Base-by-base conservation (phyloP, 2,797 vertebrate species). In the Pseudomugil gertrudae region DNA sequence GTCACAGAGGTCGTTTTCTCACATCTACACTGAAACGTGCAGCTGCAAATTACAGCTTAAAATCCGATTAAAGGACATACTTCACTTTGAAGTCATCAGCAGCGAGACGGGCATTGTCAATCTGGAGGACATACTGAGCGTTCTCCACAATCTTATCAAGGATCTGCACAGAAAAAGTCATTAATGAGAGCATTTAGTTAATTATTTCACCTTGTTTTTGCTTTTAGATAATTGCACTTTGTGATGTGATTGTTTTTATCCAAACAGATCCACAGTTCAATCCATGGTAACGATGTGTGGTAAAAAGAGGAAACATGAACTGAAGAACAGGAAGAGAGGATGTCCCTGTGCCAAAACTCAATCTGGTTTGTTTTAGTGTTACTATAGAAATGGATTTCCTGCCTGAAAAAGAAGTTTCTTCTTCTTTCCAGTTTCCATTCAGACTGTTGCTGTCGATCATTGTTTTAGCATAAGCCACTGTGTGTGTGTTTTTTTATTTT, bases 81-180 rank as follows among this genome's bases (percentile, higher is more conserved):
- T 98, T 98, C 33, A 98, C 94, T 90, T 94, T 94, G 88, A 98
- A 98, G 87, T 98, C 97, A 0, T 98, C 96, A 1, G 94, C 94
- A 0, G 97, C 97, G 60, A 98, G 94, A 2, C 95, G 95, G 3
- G 96, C 96, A 1, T 98, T 98, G 91, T 98, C 97, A 0, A 98
- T 97, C 93, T 97, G 96, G 74, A 98, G 95, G 66, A 96, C 93
- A 0, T 92, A 83, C 9, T 93, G 90, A 32, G 95, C 94, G 0
- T 98, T 98, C 2, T 96, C 95, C 69, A 90, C 61, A 0, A 96
- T 92, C 70, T 76, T 92, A 51, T 94, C 92, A 23, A 94, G 95
- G 78, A 98, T 95, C 97, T 98, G 72, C 0, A 74, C 0, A 45
- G 21, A 59, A 59, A 72, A 63, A 58, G 29, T n/a, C 43, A 27